Percentiles rank a stretch among this genome's conserved stretches.
Conservation (phyloP, 2,797 vertebrate genomes). For the Melanotaenia maccullochi region DNA sequence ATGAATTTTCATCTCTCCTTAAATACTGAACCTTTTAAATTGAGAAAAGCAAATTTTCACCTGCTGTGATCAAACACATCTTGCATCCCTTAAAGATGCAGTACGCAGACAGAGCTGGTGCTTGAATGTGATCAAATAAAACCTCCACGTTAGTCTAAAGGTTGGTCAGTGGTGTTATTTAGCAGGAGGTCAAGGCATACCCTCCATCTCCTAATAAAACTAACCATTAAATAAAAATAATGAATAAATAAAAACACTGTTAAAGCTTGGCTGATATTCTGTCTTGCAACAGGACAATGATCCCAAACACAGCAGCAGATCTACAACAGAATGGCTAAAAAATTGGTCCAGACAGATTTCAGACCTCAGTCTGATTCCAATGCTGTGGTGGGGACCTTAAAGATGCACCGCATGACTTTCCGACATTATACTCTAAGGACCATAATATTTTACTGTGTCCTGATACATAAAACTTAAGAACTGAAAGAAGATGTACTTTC, state of each 20-base stretch:
- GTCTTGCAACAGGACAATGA: background rate
- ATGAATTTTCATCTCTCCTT: too few species aligned
- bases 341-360: background rate
- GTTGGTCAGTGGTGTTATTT: background rate
- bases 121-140: background rate
- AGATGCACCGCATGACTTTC: background rate
- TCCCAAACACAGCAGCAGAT: background rate
- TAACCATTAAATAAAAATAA: too few species aligned
- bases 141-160: background rate
- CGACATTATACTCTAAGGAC: background rate
- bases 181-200: too few species aligned
- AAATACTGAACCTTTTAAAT: background rate
- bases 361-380: background rate
- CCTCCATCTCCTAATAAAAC: background rate
- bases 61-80: background rate
- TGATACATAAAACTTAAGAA: background rate
- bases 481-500: background rate
- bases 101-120: too few species aligned
- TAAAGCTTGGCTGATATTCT: too few species aligned
- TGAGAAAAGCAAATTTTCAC: too few species aligned
- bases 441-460: background rate
- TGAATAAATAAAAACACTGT: too few species aligned
- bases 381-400: background rate
- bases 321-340: too few species aligned
- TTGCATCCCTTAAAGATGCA: background rate